phyloP scores from a whole-genome alignment of 1,140 invertebrate genomes.

The Whitmania pigra region DNA sequence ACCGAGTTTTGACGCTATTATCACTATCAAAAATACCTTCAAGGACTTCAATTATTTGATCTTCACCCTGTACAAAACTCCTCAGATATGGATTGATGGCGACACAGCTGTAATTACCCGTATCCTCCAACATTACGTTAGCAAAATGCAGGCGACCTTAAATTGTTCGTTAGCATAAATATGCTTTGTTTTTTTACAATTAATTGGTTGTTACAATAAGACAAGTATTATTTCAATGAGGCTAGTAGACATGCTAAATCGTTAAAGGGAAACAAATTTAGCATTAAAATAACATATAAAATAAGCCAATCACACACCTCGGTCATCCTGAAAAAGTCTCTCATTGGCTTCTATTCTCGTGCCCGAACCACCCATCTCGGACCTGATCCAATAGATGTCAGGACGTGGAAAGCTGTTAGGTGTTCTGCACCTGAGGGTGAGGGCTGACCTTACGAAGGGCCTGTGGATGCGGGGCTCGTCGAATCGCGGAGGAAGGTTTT shows the following conservation, averaged over 20 bases:
- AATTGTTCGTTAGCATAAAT: background rate
- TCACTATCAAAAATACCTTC: background rate
- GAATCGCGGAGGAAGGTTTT: background rate
- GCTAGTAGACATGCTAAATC: background rate
- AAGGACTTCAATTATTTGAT: constrained; percentile 5
- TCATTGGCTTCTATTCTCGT: constrained; percentile 30
- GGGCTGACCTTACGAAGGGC: constrained; percentile 23
- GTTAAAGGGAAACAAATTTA: too few relatives aligned
- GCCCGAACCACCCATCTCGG: background rate
- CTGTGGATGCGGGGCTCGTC: constrained; percentile 15
- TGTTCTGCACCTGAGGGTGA: constrained; percentile 31
- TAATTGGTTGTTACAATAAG: background rate
- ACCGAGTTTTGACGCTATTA: too few relatives aligned
- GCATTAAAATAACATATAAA: too few relatives aligned
- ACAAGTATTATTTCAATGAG: background rate
- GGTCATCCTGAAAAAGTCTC: constrained; percentile 34
- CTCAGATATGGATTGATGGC: background rate
- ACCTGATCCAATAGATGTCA: constrained; percentile 32
- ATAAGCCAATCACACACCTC: constrained; percentile 25
- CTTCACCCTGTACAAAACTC: constrained; percentile 4
- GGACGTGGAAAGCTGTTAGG: constrained; percentile 34
- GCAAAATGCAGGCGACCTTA: constrained; percentile 2
- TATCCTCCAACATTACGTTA: background rate
- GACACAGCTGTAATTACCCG: background rate
- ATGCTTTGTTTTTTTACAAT: background rate